Evolutionary conservation across 35 echinoderm and acorn worm genomes (phyloP), one percentile per base, ranked within the genome.

Genomic region (Ophioderma brevispina): DNA sequence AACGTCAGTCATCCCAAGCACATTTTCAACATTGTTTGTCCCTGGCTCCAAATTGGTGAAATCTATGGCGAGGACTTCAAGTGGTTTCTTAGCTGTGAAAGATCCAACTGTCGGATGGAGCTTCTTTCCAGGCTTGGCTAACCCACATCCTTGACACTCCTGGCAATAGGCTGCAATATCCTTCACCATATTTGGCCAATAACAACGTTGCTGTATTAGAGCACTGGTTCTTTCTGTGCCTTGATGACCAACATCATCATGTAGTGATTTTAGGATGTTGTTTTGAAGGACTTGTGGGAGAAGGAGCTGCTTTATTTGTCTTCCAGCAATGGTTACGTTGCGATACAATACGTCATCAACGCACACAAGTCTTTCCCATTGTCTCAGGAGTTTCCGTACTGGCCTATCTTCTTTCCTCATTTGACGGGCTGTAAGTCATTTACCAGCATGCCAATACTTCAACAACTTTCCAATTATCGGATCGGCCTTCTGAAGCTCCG

Each of bases 1-100:
- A 14, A 95, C 50, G 76, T 95, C 89, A 5, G 94, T 95, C 13
- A 95, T 13, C 8, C 91, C 89, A 18, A 95, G 42, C 3, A 95
- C 94, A 82, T 95, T 95, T 34, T 95, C 94, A 0, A 87, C 35
- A 13, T 50, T 79, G 31, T 40, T 84, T 13, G 50, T 33, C 32
- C 84, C 75, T 0, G 83, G 78, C 70, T 95, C 89, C 3, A 91
- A 38, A 2, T 82, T 84, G 0, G 84, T 95, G 33, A 92, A 95
- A 49, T 95, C 89, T 0, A 91, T 88, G 4, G 94, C 89, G 0
- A 95, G 84, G 18, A 95, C 85, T 87, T 95, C 89, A 19, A 92
- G 79, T 0, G 89, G 94, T 77, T 42, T 86, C 15, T 36, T 88
- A 18, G 89, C 94, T 41, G 50, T 92, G 14, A 92, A 39, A 13